Evolutionary conservation across 1,140 invertebrate genomes (phyloP).

Genomic region (Philaenus spumarius): DNA sequence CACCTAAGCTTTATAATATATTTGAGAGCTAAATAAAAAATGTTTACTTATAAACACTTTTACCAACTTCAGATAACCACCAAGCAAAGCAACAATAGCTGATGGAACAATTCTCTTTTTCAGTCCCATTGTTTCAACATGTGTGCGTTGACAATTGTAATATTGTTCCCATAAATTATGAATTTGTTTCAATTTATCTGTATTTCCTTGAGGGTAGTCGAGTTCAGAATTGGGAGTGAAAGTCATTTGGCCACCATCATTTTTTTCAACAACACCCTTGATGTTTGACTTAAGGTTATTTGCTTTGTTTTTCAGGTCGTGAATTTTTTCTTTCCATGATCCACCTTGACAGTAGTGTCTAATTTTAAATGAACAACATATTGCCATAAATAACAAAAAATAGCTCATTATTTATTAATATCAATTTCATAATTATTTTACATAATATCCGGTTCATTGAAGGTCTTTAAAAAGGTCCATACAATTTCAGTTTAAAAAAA

Average conservation of each 20-base stretch:
- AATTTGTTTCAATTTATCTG: constrained; percentile 36
- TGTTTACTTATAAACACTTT: too few relatives aligned
- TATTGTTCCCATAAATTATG: constrained; percentile 37
- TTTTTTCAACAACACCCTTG: background rate
- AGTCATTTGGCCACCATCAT: constrained; percentile 19
- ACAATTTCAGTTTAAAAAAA: too few relatives aligned
- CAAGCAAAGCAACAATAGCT: constrained; percentile 21
- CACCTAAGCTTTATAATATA: too few relatives aligned
- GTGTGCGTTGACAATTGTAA: constrained; percentile 7
- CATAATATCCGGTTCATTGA: too few relatives aligned
- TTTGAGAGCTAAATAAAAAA: too few relatives aligned
- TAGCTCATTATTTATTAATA: too few relatives aligned
- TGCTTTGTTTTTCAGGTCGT: constrained; percentile 24
- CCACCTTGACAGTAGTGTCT: too few relatives aligned
- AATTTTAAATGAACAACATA: too few relatives aligned
- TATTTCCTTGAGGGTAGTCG: constrained; percentile 43
- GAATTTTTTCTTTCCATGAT: constrained; percentile 23
- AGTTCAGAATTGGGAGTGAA: constrained; percentile 16
- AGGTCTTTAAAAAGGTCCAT: too few relatives aligned
- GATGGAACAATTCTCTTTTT: background rate
- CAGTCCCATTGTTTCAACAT: too few relatives aligned
- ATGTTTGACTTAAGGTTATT: background rate
- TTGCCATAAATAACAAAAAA: too few relatives aligned
- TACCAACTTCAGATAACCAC: background rate
- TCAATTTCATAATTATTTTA: too few relatives aligned